Base-by-base conservation (phyloP, 2,888 invertebrate species). In the Mamestra brassicae region DNA sequence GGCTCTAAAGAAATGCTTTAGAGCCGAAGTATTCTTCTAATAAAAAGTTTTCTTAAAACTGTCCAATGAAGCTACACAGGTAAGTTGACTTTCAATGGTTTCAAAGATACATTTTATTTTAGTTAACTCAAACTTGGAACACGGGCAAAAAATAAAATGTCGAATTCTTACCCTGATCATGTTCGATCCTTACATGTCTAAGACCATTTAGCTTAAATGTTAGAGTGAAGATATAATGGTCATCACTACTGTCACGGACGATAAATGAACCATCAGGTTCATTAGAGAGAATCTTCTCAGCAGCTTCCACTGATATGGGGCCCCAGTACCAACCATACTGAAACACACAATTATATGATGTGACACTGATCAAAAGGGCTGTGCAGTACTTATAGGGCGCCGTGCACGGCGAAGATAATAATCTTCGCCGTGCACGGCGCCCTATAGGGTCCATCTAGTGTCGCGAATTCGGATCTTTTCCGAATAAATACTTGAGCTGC, bases 321-420 rank as follows among this genome's bases (percentile, higher is more conserved):
- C 99, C 99, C 99, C 99, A 99, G 93, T 99, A 99, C 99, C 99
- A 99, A 61, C 99, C 99, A 92, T 98, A 99, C 98, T 99, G 93
- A 85, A 97, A 78, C 47, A 58, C 52, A 60, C 47, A 42, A 4
- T 8, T 38, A 7, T 17, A 55, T 11, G 26, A 70, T 50, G 34
- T 15, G 2, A 34, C 10, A 47, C 7, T 11, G 0, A 26, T n/a
- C 42, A 50, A n/a, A 45, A 11, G 45, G 10, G 36, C 1, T 67
- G 36, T 58, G 7, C 13, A 52, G 45, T 13, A 52, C 17, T 17
- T 15, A 50, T 3, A 45, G 10, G 8, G 26, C 10, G 10, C 8
- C 4, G 47, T 47, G 11, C 11, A 47, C 47, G 11, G 45, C 8
- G 45, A 45, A 45, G 45, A 8, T 7, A 26, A 26, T 45, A 7